Base-by-base conservation (phyloP, 1,140 invertebrate species). In the Pantala flavescens region DNA sequence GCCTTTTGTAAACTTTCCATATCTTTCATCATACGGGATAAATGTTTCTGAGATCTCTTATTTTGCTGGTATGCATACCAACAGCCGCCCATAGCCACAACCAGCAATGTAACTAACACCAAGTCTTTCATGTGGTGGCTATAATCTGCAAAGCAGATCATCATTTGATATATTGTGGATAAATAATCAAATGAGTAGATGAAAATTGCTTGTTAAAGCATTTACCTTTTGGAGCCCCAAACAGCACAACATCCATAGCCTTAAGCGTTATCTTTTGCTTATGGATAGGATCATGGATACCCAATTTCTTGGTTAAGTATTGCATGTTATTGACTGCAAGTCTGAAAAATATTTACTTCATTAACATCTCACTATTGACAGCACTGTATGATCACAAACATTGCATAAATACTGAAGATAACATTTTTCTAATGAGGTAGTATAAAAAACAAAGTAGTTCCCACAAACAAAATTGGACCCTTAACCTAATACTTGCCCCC, bases 221-320 rank as follows among this genome's bases (percentile, higher is more conserved):
- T n/a, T 79, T 89, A 96, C 95, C 93, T 90, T 96, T 96, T n/a
- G 96, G 95, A 74, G 95, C 93, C 70, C 97, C 97, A 85, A 98
- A 98, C 12, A 98, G 85, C 11, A 98, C 96, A 75, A 97, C 92
- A 84, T 98, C 97, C 93, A 97, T 97, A 49, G 96, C 96, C 85
- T 98, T 98, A 24, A 98, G 85, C 5, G 94, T 90, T 74, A 98
- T 90, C 85, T 98, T 98, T 85, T 97, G 95, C 81, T 94, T 96
- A 82, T 98, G 95, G 79, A 97, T 97, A 19, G 93, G 93, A 86
- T 98, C 96, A 83, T 97, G 97, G 78, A 98, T 97, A n/a, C 96
- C 96, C 77, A 98, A 85, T 43, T 92, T 88, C 81, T 89, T 91
- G 81, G 87, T 91, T 70, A 97, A 84, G 84, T 93, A 95, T 79